Conservation (phyloP, 1,140 invertebrate genomes). For the Limonius californicus region DNA sequence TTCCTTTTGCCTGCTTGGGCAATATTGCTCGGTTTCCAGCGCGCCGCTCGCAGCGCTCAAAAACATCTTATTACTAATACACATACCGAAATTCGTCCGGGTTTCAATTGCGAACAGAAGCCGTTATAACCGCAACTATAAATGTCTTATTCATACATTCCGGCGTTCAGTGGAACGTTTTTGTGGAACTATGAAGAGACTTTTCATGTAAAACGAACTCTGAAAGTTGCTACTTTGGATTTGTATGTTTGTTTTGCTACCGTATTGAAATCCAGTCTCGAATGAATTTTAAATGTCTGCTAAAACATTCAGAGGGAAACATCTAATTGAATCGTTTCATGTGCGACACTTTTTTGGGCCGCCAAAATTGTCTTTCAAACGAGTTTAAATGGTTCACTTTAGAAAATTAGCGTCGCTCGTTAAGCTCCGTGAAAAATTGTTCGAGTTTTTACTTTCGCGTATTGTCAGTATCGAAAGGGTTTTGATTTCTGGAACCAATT, state of each 20-base stretch:
- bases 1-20: slow-evolving; percentile 24
- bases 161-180: not conserved
- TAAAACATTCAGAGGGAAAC: not conserved
- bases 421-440: no score
- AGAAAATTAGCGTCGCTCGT: no score
- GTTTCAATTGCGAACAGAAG: not conserved
- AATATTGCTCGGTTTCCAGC: slow-evolving; percentile 20
- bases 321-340: not conserved
- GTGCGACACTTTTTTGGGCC: no score
- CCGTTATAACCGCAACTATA: slow-evolving; percentile 8
- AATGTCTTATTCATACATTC: slow-evolving; percentile 13
- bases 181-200: slow-evolving; percentile 15
- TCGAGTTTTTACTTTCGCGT: no score
- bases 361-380: no score
- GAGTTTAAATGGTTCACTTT: no score
- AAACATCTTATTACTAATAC: slow-evolving; percentile 18
- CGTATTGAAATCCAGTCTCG: slow-evolving; percentile 15
- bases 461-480: no score
- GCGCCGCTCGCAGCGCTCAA: not conserved
- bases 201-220: slow-evolving; percentile 26
- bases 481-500: no score
- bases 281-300: slow-evolving; percentile 6
- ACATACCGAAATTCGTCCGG: not conserved
- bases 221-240: slow-evolving; percentile 19
- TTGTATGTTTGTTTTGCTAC: slow-evolving; percentile 25